Evolutionary conservation across 2,888 invertebrate genomes (phyloP).

Genomic region (Lasioglossum oenotherae): DNA sequence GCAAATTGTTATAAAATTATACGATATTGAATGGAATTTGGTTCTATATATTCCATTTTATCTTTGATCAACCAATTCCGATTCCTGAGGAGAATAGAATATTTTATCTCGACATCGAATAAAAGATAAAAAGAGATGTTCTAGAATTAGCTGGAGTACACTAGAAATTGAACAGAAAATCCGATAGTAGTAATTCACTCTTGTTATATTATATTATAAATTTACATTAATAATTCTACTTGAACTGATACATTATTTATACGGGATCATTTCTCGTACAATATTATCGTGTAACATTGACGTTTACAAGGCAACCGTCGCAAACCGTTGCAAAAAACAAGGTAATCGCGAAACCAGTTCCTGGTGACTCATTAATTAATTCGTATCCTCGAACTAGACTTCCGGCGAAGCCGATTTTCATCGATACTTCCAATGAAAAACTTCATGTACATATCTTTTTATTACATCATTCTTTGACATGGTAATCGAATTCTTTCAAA

Average conservation of each 20-base stretch:
- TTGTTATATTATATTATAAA: neutral
- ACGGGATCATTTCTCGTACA: neutral
- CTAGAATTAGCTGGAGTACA: neutral
- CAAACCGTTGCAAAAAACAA: neutral
- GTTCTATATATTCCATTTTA: neutral
- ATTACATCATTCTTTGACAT: neutral
- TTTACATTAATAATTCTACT: neutral
- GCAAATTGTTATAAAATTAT: neutral
- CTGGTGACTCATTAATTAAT: slow-evolving; percentile 23
- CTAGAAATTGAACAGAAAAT: neutral
- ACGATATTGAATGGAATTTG: neutral
- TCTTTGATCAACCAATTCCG: neutral
- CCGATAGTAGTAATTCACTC: neutral
- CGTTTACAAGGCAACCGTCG: neutral
- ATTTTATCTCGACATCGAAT: neutral
- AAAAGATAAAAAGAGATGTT: neutral
- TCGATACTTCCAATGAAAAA: neutral
- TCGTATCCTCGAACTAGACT: neutral
- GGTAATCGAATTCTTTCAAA: neutral
- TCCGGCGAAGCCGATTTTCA: neutral
- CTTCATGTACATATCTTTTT: neutral
- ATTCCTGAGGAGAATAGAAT: neutral
- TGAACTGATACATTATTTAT: neutral
- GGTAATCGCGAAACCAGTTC: slow-evolving; percentile 1
- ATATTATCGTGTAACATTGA: neutral